Base-by-base conservation (phyloP, 2,888 invertebrate genomes). In the Neoascia interrupta region DNA sequence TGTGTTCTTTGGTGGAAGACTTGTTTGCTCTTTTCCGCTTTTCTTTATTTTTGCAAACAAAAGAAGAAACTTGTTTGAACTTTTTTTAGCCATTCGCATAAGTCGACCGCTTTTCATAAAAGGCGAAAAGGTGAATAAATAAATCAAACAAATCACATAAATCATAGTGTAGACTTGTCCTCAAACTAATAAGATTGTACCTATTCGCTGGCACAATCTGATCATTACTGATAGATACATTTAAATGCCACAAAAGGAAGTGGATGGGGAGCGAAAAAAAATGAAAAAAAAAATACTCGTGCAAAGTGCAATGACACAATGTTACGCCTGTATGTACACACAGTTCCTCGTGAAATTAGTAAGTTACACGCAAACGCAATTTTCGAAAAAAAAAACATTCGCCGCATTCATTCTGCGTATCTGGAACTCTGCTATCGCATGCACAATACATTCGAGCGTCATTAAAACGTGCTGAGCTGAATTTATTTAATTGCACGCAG, bases 221-320 rank as follows among this genome's bases (percentile, higher is more conserved):
- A n/a, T n/a, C n/a, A n/a, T n/a, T n/a, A n/a, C n/a, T n/a, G n/a
- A n/a, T n/a, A n/a, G n/a, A n/a, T n/a, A n/a, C n/a, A n/a, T n/a
- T n/a, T n/a, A n/a, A n/a, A n/a, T n/a, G n/a, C n/a, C n/a, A n/a
- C n/a, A n/a, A n/a, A n/a, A n/a, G n/a, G n/a, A n/a, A n/a, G n/a
- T n/a, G n/a, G n/a, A n/a, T n/a, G n/a, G n/a, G n/a, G n/a, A n/a
- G n/a, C n/a, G n/a, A 8, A 18, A 21, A 13, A 5, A 11, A 43
- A 43, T 13, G 13, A 36, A 23, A 37, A 10, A 54, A 1, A 43
- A 54, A 56, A 66, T 45, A n/a, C 45, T 26, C 56, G 68, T 68
- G 68, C 58, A 49, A 66, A 68, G 68, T 68, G 68, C 68, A 68
- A 49, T 58, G 68, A 68, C 68, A 68, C 49, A 31, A 8, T 16